Conservation (phyloP, 2,888 invertebrate species). For the Hylaea fasciaria region DNA sequence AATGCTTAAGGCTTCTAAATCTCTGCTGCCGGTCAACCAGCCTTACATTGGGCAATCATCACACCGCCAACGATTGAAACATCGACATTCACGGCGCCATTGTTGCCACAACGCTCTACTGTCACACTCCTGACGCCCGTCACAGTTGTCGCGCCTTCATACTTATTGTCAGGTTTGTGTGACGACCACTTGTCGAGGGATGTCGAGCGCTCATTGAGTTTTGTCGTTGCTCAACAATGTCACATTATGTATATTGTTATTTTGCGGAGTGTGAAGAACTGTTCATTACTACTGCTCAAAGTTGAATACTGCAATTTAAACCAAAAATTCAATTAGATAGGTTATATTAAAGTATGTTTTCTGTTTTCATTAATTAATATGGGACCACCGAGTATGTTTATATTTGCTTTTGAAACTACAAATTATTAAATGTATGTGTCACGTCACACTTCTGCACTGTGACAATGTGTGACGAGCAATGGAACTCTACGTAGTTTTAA, state of each 20-base stretch:
- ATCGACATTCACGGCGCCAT: conserved; percentile 34
- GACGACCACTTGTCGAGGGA: conserved; percentile 34
- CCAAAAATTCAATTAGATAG: too few species aligned
- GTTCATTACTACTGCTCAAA: background rate
- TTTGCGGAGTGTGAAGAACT: background rate
- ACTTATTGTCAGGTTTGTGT: conserved; percentile 29
- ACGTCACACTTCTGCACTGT: too few species aligned
- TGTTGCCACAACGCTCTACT: conserved; percentile 43
- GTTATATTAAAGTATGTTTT: too few species aligned
- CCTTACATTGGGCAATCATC: conserved; percentile 16
- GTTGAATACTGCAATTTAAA: too few species aligned
- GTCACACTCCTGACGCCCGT: conserved; percentile 36
- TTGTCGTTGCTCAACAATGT: conserved; percentile 28
- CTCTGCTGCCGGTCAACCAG: background rate
- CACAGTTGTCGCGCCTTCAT: conserved; percentile 27
- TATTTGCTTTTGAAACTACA: too few species aligned
- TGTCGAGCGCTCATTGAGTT: conserved; percentile 21
- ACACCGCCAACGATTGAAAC: conserved; percentile 27
- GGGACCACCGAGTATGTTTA: too few species aligned
- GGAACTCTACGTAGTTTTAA: too few species aligned
- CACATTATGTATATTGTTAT: conserved; percentile 19
- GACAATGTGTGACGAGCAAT: too few species aligned
- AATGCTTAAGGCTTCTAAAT: too few species aligned
- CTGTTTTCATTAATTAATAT: too few species aligned
- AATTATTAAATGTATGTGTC: too few species aligned